Conservation (phyloP, 2,888 invertebrate species). For the Cheilosia impressa region DNA sequence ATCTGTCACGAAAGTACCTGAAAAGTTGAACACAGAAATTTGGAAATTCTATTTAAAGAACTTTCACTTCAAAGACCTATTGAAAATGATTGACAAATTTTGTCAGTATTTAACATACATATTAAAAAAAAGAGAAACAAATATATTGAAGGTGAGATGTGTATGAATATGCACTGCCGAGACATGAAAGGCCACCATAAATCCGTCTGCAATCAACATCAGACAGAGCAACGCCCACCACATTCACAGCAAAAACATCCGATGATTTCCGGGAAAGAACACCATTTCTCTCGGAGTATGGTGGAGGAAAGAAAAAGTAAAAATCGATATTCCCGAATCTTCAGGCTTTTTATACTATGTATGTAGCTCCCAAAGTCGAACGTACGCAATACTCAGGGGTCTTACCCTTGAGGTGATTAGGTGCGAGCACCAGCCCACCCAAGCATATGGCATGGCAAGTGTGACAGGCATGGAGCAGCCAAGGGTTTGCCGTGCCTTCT, state of each 20-base stretch:
- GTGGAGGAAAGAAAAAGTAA: constrained; percentile 16
- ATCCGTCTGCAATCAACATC: constrained; percentile 30
- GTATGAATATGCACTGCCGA: neutral
- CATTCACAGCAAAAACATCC: constrained; percentile 25
- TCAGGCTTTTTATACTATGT: constrained; percentile 6
- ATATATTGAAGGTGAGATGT: neutral
- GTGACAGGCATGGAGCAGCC: neutral
- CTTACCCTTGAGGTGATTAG: constrained; percentile 31
- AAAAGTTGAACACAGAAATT: neutral
- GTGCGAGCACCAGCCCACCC: constrained; percentile 23
- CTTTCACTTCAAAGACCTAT: neutral
- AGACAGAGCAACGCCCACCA: constrained; percentile 52
- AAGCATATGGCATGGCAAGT: constrained; percentile 1
- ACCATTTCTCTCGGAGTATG: constrained; percentile 38
- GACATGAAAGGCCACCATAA: neutral
- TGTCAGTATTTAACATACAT: neutral
- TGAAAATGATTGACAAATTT: constrained; percentile 1
- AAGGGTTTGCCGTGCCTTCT: neutral
- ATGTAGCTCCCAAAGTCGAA: neutral
- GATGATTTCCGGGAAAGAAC: constrained; percentile 25
- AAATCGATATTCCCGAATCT: constrained; percentile 49
- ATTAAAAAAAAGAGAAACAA: neutral
- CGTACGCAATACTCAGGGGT: constrained; percentile 24
- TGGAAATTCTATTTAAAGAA: neutral
- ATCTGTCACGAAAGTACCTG: too few species aligned